Evolutionary conservation across 64 coral and sea anemone genomes (phyloP), one percentile per base, ranked within the genome.

Genomic region (Orbicella faveolata): DNA sequence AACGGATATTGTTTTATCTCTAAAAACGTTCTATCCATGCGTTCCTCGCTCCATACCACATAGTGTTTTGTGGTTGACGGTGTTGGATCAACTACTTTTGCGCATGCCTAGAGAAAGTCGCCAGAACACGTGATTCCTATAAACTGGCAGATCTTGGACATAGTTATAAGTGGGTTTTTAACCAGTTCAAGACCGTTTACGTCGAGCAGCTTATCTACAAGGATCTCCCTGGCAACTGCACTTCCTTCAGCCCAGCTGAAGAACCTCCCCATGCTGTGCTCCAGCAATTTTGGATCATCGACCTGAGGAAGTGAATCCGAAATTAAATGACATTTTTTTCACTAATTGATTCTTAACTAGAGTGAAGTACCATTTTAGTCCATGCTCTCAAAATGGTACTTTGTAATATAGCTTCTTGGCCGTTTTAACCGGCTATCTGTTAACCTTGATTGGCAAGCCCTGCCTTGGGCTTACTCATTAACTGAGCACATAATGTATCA

Each of bases 181-280:
- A 76, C 75, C 12, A 52, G 75, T 48, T 76, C 16, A 19, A 76
- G 75, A 36, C 75, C 75, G 18, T 76, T 20, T 1, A 76, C 37
- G 36, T 51, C 75, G 3, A 76, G 34, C 2, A 76, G 17, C 36
- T 48, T 76, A 30, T 76, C 75, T 39, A 37, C 75, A 21, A 76
- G 35, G 36, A 76, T 6, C 16, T 76, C 75, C 20, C 75, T 76
- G 11, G 75, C 75, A 12, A 76, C 6, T 1, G 75, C 75, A 76
- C 75, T 76, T 17, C 75, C 75, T 41, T 76, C 36, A 48, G 75
- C 75, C 75, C 75, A 51, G 75, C 37, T 14, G 17, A 76, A 76
- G 37, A 76, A 76, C 19, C 75, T 44, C 17, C 20, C 14, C 75
- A 44, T 44, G 17, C 75, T 76, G 6, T 44, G 3, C 35, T 76